phyloP scores from a whole-genome alignment of 2,888 invertebrate genomes.

The Drosophila affinis region DNA sequence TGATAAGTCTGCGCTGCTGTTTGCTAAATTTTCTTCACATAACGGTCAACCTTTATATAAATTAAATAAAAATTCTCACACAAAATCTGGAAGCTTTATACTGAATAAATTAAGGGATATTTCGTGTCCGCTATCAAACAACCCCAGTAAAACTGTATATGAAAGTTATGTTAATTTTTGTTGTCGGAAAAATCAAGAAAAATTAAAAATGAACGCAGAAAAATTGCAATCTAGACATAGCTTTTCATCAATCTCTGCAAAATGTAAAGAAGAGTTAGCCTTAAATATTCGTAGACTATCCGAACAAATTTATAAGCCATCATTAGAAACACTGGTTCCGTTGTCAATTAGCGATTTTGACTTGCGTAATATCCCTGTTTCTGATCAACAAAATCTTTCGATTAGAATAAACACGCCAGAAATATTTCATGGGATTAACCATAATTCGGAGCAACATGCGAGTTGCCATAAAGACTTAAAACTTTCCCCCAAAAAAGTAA shows the following conservation, averaged over 20 bases:
- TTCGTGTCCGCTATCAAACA: constrained; percentile 56
- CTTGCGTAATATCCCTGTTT: constrained; percentile 19
- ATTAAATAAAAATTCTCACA: constrained; percentile 43
- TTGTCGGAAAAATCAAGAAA: constrained; percentile 19
- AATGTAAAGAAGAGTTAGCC: constrained; percentile 80
- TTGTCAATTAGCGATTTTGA: constrained; percentile 55
- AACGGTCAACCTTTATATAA: constrained; percentile 64
- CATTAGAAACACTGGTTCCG: constrained; percentile 37
- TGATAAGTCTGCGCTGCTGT: constrained; percentile 53
- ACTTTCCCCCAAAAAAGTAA: constrained; percentile 52
- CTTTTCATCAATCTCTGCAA: constrained; percentile 77
- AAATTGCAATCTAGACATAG: constrained; percentile 81
- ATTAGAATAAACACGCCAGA: constrained; percentile 66
- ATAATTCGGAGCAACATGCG: constrained; percentile 68
- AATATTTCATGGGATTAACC: constrained; percentile 13
- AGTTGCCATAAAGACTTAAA: constrained; percentile 63
- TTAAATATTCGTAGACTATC: constrained; percentile 82
- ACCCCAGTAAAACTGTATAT: constrained; percentile 26
- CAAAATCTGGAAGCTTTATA: constrained; percentile 70
- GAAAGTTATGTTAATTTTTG: constrained; percentile 29
- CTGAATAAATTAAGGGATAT: constrained; percentile 64
- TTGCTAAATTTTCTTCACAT: constrained; percentile 79
- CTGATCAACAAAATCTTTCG: constrained; percentile 2
- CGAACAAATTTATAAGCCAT: constrained; percentile 76
- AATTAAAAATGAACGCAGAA: constrained; percentile 19